Base-by-base conservation (phyloP, 2,797 vertebrate genomes). In the Enteromius argenteus region DNA sequence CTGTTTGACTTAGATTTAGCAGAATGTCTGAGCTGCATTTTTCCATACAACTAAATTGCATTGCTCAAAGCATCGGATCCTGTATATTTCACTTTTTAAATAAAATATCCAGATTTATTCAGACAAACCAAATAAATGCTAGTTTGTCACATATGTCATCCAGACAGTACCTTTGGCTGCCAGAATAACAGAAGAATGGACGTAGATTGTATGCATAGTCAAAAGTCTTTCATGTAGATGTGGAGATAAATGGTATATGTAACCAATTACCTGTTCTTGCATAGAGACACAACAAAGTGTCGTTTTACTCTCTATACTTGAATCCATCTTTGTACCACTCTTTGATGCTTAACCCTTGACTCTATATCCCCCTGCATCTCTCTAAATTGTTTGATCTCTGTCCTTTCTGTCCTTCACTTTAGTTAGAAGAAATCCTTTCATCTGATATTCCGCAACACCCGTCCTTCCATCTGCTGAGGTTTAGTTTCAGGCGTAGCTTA, bases 331-430 rank as follows among this genome's bases (percentile, higher is more conserved):
- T 62, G 5, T 21, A 49, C 1, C 19, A 15, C 51, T 49, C 74
- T 84, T 79, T 84, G 75, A 84, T 79, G 56, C 66, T 84, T 78
- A 84, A 84, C 83, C 74, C 58, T 79, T 84, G 83, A 79, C 75
- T 46, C 39, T 51, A 19, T 62, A 84, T 72, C 56, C 39, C 30
- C 71, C 53, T 72, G 42, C 53, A 14, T 71, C 67, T 71, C 42
- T 84, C 27, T 71, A 62, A 62, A 79, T 5, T 84, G 75, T 84
- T 84, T 84, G 75, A 84, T 79, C 83, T 84, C 75, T 60, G 67
- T 83, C 81, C 81, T 83, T 83, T 83, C 72, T 56, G 81, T 79
- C 83, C 83, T 84, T 84, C 77, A 68, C 67, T 64, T 72, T 64
- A 72, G 32, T 44, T 51, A 71, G 66, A 71, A 35, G 15, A 69